Evolutionary conservation across 2,888 invertebrate species (phyloP).

Genomic region (Bursaphelenchus okinawaensis): DNA sequence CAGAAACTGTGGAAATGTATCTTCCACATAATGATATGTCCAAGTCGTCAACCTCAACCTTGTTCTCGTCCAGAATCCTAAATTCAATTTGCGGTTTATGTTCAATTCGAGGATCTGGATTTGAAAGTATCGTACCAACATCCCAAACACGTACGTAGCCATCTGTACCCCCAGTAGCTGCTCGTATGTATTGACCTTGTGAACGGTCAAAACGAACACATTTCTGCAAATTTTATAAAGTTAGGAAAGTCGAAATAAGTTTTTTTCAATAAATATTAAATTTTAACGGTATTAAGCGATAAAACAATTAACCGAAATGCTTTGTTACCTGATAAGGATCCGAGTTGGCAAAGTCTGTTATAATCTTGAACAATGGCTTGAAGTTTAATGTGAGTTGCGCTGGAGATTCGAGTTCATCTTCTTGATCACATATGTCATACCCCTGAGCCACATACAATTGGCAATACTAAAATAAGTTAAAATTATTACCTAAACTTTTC

Average conservation of each 20-base stretch:
- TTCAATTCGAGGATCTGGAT: not conserved
- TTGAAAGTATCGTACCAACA: slow-evolving; percentile 13
- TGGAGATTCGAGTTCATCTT: slow-evolving; percentile 15
- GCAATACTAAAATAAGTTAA: slow-evolving; percentile 15
- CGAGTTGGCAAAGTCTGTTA: slow-evolving; percentile 5
- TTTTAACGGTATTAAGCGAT: not conserved
- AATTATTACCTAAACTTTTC: not conserved
- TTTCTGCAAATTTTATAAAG: slow-evolving; percentile 30
- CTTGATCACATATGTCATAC: slow-evolving; percentile 1
- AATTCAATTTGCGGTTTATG: not conserved
- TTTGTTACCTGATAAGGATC: slow-evolving; percentile 18
- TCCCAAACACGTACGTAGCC: slow-evolving; percentile 50
- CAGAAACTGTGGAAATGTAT: slow-evolving; percentile 18
- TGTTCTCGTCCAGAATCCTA: not conserved
- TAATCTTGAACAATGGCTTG: slow-evolving; percentile 2
- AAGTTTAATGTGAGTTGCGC: slow-evolving; percentile 15
- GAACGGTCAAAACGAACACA: slow-evolving; percentile 44
- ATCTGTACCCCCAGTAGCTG: slow-evolving; percentile 50
- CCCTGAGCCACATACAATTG: slow-evolving; percentile 10
- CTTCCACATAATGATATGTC: slow-evolving; percentile 25
- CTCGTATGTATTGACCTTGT: slow-evolving; percentile 26
- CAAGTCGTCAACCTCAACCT: slow-evolving; percentile 20
- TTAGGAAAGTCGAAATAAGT: too few relatives aligned
- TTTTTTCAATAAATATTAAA: not conserved
- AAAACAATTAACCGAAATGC: not conserved